Evolutionary conservation across 2,888 invertebrate genomes (phyloP).

Genomic region (Blastobasis adustella): DNA sequence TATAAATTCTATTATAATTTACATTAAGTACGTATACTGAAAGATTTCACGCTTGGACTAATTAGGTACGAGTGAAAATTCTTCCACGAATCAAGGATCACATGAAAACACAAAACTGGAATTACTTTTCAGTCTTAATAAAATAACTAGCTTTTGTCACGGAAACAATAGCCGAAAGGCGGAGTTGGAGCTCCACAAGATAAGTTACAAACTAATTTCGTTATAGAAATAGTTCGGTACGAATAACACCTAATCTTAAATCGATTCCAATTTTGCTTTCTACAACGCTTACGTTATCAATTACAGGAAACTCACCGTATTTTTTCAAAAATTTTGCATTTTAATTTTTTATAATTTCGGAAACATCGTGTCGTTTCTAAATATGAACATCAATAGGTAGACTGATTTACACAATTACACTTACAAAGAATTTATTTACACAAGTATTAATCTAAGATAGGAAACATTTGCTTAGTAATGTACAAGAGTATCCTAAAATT

Average conservation of each 20-base stretch:
- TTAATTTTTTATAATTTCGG: constrained; percentile 38
- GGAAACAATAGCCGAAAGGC: constrained; percentile 36
- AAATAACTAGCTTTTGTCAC: constrained; percentile 50
- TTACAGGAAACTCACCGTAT: constrained; percentile 73
- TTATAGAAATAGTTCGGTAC: constrained; percentile 54
- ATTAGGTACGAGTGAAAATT: constrained; percentile 56
- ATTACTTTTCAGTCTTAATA: constrained; percentile 69
- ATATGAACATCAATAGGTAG: constrained; percentile 71
- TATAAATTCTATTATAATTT: constrained; percentile 73
- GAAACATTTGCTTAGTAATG: constrained; percentile 69
- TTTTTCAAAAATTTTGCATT: constrained; percentile 41
- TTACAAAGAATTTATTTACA: constrained; percentile 60
- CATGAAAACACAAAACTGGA: constrained; percentile 58
- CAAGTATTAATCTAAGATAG: constrained; percentile 64
- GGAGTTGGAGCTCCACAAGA: constrained; percentile 28
- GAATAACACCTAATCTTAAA: constrained; percentile 60
- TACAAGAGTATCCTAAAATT: constrained; percentile 58
- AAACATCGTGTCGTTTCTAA: constrained; percentile 42
- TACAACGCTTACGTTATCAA: constrained; percentile 63
- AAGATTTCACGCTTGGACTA: constrained; percentile 70
- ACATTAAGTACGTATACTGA: constrained; percentile 76
- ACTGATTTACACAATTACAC: constrained; percentile 62
- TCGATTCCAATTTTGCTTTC: constrained; percentile 64
- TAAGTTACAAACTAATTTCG: constrained; percentile 60
- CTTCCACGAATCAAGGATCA: constrained; percentile 39